These are phyloP conservation scores for Rhyacophila evoluta DNA, from an alignment of 2,888 invertebrate genomes.

Conservation along the genomic window DNA sequence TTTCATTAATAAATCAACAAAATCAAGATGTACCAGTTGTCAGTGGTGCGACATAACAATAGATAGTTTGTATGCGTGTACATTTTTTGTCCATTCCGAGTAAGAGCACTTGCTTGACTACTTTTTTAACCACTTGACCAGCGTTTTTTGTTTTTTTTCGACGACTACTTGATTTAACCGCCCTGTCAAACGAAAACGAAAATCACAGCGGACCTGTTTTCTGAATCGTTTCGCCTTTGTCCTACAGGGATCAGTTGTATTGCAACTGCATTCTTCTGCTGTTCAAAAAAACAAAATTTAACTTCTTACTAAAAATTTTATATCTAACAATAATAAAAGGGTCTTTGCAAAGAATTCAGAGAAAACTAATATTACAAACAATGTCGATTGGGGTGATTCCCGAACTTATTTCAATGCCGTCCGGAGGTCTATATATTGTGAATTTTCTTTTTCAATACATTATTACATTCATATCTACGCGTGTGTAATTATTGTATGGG, in stretches of 20 bases:
- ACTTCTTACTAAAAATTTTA: too few species aligned
- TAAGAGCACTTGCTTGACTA: not conserved
- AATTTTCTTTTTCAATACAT: too few species aligned
- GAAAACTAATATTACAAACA: too few species aligned
- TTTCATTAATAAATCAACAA: too few species aligned
- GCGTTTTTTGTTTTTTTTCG: too few species aligned
- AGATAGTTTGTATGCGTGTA: not conserved
- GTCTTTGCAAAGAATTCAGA: too few species aligned
- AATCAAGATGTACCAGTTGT: not conserved
- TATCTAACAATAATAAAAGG: too few species aligned
- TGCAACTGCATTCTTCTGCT: not conserved
- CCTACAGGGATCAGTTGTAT: not conserved
- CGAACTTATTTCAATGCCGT: too few species aligned
- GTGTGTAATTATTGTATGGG: too few species aligned
- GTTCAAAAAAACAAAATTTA: not conserved
- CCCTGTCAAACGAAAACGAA: conserved; percentile 32
- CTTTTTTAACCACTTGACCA: not conserved
- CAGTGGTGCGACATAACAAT: not conserved
- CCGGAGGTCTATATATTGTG: too few species aligned
- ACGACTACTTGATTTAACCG: not conserved
- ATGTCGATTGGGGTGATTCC: too few species aligned
- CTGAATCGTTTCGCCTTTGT: not conserved
- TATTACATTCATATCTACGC: too few species aligned
- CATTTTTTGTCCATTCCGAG: not conserved
- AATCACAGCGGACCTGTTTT: conserved; percentile 30